Evolutionary conservation across 2,113 vertebrate genomes (phyloP).

Genomic region (Boulengeromyrus knoepffleri): DNA sequence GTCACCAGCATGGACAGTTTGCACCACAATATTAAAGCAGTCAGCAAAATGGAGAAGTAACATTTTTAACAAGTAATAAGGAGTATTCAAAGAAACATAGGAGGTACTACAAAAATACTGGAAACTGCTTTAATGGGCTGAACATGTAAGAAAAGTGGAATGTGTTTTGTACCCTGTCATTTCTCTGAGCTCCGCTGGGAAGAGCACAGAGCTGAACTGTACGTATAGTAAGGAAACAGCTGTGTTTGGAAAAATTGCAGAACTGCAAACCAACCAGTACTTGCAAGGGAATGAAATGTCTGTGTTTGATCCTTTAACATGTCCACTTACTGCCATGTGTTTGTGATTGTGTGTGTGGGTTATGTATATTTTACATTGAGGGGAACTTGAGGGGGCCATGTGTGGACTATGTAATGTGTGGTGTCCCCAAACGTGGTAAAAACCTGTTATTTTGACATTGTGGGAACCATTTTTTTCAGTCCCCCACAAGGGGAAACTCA

Average conservation of each 20-base stretch:
- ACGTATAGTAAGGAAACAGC: neutral
- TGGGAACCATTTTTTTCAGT: neutral
- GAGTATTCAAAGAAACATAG: neutral
- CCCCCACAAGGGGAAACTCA: no score
- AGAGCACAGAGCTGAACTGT: neutral
- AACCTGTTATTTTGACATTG: neutral
- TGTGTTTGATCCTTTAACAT: neutral
- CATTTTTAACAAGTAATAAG: neutral
- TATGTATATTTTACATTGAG: neutral
- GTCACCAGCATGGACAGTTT: neutral
- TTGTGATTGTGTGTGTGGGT: neutral
- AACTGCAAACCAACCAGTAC: neutral
- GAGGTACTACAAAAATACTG: neutral
- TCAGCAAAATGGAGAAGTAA: neutral
- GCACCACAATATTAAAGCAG: neutral
- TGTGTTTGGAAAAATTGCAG: neutral
- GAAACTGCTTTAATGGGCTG: neutral
- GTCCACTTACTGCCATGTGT: neutral
- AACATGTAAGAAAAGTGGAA: neutral
- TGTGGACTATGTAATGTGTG: neutral
- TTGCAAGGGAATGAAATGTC: neutral
- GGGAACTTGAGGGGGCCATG: neutral
- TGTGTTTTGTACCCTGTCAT: neutral
- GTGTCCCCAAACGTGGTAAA: neutral
- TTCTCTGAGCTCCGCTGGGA: neutral